Evolutionary conservation across 1,140 invertebrate species (phyloP).

Genomic region (Polypedilum vanderplanki): DNA sequence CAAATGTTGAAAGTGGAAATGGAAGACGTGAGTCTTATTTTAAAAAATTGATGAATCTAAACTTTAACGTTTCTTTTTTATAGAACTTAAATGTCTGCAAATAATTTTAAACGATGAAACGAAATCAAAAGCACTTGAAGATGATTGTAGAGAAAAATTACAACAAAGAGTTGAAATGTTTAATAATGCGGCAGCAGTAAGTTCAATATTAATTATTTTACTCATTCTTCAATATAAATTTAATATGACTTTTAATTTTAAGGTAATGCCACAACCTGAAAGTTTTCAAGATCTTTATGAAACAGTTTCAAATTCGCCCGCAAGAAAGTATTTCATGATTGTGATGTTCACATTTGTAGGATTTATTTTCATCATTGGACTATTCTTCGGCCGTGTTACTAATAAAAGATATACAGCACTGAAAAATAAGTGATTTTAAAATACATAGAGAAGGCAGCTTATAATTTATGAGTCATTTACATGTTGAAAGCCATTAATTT

Average conservation of each 20-base stretch:
- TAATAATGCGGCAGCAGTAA: constrained; percentile 73
- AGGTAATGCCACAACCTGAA: constrained; percentile 49
- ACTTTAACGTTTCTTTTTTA: constrained; percentile 44
- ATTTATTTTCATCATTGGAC: constrained; percentile 69
- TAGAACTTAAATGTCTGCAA: constrained; percentile 79
- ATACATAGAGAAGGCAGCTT: no score
- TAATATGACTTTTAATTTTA: constrained; percentile 28
- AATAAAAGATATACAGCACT: constrained; percentile 56
- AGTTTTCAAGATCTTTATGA: constrained; percentile 63
- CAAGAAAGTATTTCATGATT: constrained; percentile 69
- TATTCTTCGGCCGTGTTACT: constrained; percentile 73
- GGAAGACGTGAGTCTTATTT: constrained; percentile 78
- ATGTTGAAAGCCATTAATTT: no score
- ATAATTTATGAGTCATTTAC: no score
- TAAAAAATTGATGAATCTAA: no score
- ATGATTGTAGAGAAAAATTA: constrained; percentile 71
- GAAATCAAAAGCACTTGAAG: constrained; percentile 55
- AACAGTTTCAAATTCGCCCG: constrained; percentile 62
- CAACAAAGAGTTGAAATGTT: constrained; percentile 81
- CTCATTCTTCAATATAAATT: background rate
- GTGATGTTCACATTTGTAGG: constrained; percentile 62
- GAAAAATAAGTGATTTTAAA: constrained; percentile 55
- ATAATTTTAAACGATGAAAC: constrained; percentile 57
- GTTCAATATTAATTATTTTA: constrained; percentile 34
- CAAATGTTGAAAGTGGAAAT: constrained; percentile 72